phyloP scores from a whole-genome alignment of 64 coral and sea anemone species.

The Montipora capricornis region DNA sequence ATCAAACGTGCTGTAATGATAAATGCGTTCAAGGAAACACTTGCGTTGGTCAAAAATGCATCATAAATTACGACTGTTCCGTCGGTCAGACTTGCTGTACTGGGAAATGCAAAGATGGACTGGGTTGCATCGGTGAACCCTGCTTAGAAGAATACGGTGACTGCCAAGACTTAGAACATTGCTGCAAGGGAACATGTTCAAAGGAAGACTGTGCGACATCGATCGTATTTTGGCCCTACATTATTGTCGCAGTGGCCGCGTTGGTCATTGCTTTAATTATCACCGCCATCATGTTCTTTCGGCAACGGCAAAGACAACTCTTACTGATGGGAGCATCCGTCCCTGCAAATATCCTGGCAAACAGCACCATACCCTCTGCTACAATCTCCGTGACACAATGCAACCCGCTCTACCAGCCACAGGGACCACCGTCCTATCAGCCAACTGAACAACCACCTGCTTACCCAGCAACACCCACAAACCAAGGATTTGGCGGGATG shows the following conservation, averaged over 20 bases:
- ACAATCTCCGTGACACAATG: neutral
- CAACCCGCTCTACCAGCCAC: slow-evolving; percentile 12
- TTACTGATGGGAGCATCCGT: neutral
- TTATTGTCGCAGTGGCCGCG: neutral
- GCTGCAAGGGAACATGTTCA: neutral
- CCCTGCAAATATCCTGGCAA: neutral
- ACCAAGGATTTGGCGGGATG: too few relatives aligned
- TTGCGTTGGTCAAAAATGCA: neutral
- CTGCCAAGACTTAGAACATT: neutral
- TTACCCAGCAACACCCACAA: neutral
- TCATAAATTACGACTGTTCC: neutral
- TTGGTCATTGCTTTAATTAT: neutral
- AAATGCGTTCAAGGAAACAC: neutral
- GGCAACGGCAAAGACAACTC: neutral
- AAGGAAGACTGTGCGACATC: neutral
- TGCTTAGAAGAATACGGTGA: neutral
- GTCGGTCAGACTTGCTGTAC: neutral
- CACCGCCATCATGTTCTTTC: neutral
- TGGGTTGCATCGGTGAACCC: neutral
- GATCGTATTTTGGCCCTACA: neutral
- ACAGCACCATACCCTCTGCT: neutral
- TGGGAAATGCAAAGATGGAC: neutral
- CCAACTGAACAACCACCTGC: neutral
- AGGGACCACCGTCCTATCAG: neutral
- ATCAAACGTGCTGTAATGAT: neutral